Conservation (phyloP, 2,888 invertebrate species). For the Ormyrus thymus region DNA sequence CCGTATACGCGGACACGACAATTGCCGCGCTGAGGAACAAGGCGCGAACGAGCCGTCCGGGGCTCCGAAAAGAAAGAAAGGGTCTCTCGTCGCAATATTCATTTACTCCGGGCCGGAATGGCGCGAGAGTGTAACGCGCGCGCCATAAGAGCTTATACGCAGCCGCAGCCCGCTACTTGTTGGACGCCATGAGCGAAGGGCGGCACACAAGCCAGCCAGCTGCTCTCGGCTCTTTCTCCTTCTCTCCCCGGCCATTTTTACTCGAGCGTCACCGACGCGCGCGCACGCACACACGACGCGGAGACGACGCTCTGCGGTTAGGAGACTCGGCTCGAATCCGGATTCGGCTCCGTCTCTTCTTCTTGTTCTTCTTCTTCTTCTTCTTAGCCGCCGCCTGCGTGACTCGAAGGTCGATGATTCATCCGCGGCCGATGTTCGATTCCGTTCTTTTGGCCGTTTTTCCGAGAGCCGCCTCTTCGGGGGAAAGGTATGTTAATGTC, state of each 20-base stretch:
- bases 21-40: slow-evolving; percentile 25
- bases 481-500: slow-evolving; percentile 49
- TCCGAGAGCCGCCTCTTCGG: slow-evolving; percentile 15
- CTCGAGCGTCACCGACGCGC: slow-evolving; percentile 25
- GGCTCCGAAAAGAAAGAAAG: slow-evolving; percentile 14
- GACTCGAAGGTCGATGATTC: slow-evolving; percentile 47
- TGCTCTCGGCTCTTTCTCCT: slow-evolving; percentile 24
- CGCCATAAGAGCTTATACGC: slow-evolving; percentile 57
- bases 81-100: slow-evolving; percentile 54
- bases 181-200: slow-evolving; percentile 60
- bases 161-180: slow-evolving; percentile 61
- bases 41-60: slow-evolving; percentile 19
- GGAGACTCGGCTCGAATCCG: slow-evolving; percentile 56
- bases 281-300: slow-evolving; percentile 13
- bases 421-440: slow-evolving; percentile 31
- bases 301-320: slow-evolving; percentile 33
- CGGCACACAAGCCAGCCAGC: slow-evolving; percentile 52
- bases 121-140: slow-evolving; percentile 49
- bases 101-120: slow-evolving; percentile 50
- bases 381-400: slow-evolving; percentile 31
- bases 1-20: slow-evolving; percentile 14
- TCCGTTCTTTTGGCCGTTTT: slow-evolving; percentile 2
- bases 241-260: slow-evolving; percentile 50
- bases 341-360: slow-evolving; percentile 53
- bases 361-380: slow-evolving; percentile 15